Evolutionary conservation across 1,140 invertebrate genomes (phyloP).

Genomic region (Drosophila rhopaloa): DNA sequence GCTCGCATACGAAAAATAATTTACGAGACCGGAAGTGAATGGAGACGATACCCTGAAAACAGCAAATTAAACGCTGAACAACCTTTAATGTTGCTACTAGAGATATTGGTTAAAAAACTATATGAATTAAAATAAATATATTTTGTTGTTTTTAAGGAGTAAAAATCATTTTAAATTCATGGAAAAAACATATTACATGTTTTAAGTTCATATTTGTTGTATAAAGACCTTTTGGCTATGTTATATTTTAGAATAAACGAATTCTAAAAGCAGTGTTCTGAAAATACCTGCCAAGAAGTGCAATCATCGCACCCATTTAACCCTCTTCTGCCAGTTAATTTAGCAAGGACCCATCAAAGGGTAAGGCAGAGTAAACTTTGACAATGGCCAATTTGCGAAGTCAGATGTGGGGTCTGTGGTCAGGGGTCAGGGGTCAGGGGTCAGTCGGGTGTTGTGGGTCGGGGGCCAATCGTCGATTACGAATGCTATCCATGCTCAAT

Average conservation of each 20-base stretch:
- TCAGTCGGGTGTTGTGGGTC: background rate
- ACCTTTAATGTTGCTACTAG: background rate
- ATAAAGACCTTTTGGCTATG: no score
- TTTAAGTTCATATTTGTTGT: no score
- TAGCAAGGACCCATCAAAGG: constrained; percentile 1
- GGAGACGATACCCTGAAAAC: background rate
- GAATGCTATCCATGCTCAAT: constrained; percentile 39
- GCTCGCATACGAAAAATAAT: background rate
- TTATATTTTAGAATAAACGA: no score
- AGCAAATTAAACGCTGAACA: background rate
- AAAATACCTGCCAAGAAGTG: no score
- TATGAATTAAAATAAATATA: no score
- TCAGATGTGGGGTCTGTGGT: background rate
- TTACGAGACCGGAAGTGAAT: background rate
- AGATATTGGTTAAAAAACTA: background rate
- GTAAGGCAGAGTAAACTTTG: constrained; percentile 14
- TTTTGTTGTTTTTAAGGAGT: no score
- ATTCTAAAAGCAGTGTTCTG: no score
- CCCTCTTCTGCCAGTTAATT: constrained; percentile 2
- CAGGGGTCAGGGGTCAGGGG: background rate
- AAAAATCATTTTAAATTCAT: no score
- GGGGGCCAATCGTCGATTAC: constrained; percentile 26
- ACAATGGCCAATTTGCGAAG: constrained; percentile 30
- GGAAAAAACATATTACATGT: no score
- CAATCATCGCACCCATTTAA: constrained; percentile 3